phyloP scores from a whole-genome alignment of 2,113 vertebrate genomes.

The Tylochromis polylepis region DNA sequence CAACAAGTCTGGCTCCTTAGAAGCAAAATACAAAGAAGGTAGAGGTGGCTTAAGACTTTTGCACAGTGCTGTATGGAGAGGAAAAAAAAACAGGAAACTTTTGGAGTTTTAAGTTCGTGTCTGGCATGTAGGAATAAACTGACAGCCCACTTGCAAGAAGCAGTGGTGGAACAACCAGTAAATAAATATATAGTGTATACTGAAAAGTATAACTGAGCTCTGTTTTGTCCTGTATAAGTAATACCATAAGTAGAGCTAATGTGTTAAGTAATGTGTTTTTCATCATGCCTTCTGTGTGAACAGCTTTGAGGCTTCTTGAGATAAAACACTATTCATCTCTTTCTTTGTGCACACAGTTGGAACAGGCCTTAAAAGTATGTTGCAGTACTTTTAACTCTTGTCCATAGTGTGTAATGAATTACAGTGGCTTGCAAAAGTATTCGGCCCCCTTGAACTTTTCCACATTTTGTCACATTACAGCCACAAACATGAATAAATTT shows the following conservation, averaged over 20 bases:
- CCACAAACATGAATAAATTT: too few species aligned
- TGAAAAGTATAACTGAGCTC: not conserved
- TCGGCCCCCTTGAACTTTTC: too few species aligned
- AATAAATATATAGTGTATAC: not conserved
- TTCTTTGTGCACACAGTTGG: not conserved
- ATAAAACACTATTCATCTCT: not conserved
- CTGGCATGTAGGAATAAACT: not conserved
- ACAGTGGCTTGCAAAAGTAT: too few species aligned
- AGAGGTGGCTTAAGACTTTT: not conserved
- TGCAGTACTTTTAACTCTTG: not conserved
- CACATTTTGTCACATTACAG: too few species aligned
- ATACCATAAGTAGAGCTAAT: accelerated
- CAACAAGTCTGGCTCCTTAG: not conserved
- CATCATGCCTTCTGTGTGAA: not conserved
- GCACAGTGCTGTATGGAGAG: not conserved
- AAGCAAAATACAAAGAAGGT: not conserved
- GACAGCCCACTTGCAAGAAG: accelerated
- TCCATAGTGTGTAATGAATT: not conserved
- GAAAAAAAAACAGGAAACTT: not conserved
- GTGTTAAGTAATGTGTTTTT: not conserved
- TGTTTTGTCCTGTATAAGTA: not conserved
- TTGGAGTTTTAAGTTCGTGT: too few species aligned
- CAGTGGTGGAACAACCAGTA: not conserved
- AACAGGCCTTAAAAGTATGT: not conserved
- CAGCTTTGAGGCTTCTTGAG: not conserved